Evolutionary conservation across 2,888 invertebrate genomes (phyloP).

Genomic region (Leptodirus hochenwartii): DNA sequence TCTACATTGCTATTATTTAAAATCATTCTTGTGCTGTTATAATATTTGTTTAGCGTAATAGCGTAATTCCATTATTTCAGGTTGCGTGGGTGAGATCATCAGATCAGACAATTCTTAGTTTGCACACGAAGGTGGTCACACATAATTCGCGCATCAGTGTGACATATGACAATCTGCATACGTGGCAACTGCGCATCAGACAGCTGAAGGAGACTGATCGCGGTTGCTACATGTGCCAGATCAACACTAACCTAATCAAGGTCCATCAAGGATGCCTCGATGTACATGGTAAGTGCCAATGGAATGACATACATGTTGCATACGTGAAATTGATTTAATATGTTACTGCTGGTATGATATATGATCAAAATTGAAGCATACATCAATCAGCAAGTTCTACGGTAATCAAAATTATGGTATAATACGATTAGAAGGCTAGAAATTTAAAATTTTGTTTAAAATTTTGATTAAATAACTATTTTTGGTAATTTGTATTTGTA

Average conservation of each 20-base stretch:
- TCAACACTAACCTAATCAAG: constrained; percentile 60
- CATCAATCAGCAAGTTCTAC: no score
- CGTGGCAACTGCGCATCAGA: constrained; percentile 56
- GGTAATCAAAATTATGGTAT: no score
- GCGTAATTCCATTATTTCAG: constrained; percentile 30
- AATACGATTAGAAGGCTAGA: no score
- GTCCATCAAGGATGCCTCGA: constrained; percentile 61
- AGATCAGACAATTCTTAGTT: constrained; percentile 55
- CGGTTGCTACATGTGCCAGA: constrained; percentile 68
- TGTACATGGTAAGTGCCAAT: constrained; percentile 58
- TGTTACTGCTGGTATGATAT: no score
- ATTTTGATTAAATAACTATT: no score
- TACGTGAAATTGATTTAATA: no score
- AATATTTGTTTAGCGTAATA: constrained; percentile 8
- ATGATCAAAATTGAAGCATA: no score
- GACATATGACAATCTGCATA: constrained; percentile 46
- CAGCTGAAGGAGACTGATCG: constrained; percentile 54
- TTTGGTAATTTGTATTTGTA: no score
- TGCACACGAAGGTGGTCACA: constrained; percentile 55
- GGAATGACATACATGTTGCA: no score
- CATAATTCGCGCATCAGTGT: constrained; percentile 55
- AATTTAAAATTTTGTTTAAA: no score
- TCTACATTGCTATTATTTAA: no score
- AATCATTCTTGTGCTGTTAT: constrained; percentile 3
- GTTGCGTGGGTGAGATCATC: constrained; percentile 62